These are phyloP conservation scores for Alauda arvensis DNA, from an alignment of 2,797 vertebrate genomes.

Conservation along the genomic window DNA sequence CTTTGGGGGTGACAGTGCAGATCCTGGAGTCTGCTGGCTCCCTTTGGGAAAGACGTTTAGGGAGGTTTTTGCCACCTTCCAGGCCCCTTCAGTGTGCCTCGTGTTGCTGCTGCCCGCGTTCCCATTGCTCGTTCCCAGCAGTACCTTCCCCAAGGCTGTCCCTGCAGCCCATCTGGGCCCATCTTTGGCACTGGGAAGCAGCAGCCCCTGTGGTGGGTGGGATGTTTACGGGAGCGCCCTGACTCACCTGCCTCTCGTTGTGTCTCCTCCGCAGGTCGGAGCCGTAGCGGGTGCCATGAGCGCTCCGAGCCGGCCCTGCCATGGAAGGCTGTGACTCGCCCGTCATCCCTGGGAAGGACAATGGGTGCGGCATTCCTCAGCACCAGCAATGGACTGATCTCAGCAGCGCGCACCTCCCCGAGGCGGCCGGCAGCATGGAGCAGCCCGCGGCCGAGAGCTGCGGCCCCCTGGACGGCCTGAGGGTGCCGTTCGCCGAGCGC, in stretches of 20 bases:
- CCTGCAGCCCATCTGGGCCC: rapidly evolving
- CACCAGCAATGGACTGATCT: conserved; percentile 86
- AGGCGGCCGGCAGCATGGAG: conserved; percentile 75
- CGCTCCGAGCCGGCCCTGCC: conserved; percentile 95
- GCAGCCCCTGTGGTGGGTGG: neutral
- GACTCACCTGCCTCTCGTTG: conserved; percentile 43
- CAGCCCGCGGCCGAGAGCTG: conserved; percentile 70
- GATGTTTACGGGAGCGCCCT: neutral
- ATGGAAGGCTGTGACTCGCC: conserved; percentile 99
- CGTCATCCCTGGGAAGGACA: conserved; percentile 98
- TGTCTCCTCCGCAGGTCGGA: conserved; percentile 77
- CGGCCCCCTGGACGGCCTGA: conserved; percentile 75
- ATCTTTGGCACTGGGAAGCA: rapidly evolving
- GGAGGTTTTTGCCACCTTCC: neutral
- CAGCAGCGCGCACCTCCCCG: conserved; percentile 86
- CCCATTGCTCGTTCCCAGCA: rapidly evolving
- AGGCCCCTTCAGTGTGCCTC: neutral
- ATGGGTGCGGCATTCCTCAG: conserved; percentile 92
- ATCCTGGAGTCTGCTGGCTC: neutral
- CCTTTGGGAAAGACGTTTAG: rapidly evolving
- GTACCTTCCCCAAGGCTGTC: rapidly evolving
- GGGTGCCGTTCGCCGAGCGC: conserved; percentile 73
- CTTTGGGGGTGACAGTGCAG: neutral
- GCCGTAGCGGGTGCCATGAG: conserved; percentile 94
- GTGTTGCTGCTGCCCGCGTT: rapidly evolving